phyloP scores from a whole-genome alignment of 2,113 vertebrate genomes.

The Pedionomus torquatus region DNA sequence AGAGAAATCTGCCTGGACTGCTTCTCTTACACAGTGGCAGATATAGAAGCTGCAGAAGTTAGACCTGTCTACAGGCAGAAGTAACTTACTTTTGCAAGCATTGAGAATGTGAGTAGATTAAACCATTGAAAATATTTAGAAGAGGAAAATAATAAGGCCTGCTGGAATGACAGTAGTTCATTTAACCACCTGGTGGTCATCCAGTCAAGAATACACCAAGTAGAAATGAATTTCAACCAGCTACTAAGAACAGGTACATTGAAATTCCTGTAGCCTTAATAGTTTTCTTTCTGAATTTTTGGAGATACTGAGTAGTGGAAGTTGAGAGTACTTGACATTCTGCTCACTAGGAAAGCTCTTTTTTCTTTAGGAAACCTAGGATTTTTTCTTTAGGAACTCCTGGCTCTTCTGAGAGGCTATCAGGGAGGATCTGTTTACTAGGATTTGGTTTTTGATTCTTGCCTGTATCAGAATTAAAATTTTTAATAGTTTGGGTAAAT shows the following conservation, averaged over 20 bases:
- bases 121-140: background rate
- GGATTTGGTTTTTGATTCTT: background rate
- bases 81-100: background rate
- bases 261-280: background rate
- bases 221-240: background rate
- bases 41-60: background rate
- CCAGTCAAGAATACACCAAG: background rate
- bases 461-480: background rate
- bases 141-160: background rate
- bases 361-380: background rate
- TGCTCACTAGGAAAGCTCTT: background rate
- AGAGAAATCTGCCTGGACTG: background rate
- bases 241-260: accelerated
- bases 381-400: background rate
- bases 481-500: background rate
- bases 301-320: background rate
- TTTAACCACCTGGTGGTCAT: background rate
- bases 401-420: background rate
- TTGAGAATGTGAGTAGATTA: background rate
- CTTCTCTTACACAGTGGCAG: background rate
- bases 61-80: background rate
- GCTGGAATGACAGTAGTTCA: background rate
- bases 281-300: background rate
- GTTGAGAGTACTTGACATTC: background rate
- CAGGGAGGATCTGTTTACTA: background rate